Conservation (phyloP, 2,113 vertebrate genomes). For the Tragelaphus buxtoni region DNA sequence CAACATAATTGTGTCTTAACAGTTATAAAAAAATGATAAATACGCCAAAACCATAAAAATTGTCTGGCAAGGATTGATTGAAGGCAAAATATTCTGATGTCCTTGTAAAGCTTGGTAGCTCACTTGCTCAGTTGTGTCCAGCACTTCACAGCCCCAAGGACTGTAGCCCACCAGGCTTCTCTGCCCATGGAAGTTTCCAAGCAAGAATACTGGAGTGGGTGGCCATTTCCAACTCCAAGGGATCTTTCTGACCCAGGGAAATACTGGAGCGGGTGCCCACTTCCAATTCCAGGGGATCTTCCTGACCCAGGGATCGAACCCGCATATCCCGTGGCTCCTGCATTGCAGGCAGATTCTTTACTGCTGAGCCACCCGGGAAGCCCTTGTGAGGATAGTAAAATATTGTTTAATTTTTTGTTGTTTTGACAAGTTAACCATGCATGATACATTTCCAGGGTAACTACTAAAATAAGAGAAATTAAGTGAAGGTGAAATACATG, state of each 20-base stretch:
- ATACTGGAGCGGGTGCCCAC: too few relatives aligned
- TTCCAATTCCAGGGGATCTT: background rate
- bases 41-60: background rate
- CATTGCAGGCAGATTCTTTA: background rate
- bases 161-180: background rate
- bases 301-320: background rate
- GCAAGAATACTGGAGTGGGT: background rate
- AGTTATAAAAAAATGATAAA: background rate
- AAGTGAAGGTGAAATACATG: background rate
- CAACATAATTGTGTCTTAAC: background rate
- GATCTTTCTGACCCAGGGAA: background rate
- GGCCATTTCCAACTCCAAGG: background rate
- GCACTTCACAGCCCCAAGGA: background rate
- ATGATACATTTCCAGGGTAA: background rate
- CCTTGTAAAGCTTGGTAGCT: background rate
- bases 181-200: background rate
- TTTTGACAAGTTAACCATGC: background rate
- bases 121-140: background rate
- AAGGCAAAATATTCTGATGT: background rate
- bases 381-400: background rate
- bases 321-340: background rate
- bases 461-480: background rate
- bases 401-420: background rate
- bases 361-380: rapidly evolving
- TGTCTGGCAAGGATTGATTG: background rate